These are phyloP conservation scores for Galleria mellonella DNA, from an alignment of 1,140 invertebrate species.

Conservation along the genomic window DNA sequence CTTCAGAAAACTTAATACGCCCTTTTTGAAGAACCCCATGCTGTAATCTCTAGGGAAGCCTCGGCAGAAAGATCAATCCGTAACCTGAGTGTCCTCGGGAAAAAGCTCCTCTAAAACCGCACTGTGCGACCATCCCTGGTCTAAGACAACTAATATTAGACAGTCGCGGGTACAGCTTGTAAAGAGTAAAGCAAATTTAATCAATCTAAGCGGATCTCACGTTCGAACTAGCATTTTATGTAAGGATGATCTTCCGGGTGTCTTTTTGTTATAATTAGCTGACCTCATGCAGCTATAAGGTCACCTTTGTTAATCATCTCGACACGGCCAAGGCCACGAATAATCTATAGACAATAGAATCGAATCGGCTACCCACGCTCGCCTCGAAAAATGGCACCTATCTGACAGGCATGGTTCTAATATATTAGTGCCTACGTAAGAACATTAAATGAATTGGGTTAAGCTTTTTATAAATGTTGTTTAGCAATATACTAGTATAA, in stretches of 20 bases:
- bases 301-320: slow-evolving; percentile 33
- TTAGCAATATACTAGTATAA: not conserved
- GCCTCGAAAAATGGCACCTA: not conserved
- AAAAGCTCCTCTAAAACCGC: no score
- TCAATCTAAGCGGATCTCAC: slow-evolving; percentile 24
- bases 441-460: slow-evolving; percentile 4
- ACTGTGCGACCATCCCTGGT: no score
- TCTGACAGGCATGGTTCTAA: not conserved
- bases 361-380: slow-evolving; percentile 6
- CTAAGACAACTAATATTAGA: no score
- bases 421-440: not conserved
- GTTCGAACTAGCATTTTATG: slow-evolving; percentile 23
- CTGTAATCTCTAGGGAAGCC: no score
- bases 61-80: no score
- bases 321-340: slow-evolving; percentile 19
- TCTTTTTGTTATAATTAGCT: slow-evolving; percentile 39
- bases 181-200: no score
- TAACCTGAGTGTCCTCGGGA: no score
- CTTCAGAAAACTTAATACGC: no score
- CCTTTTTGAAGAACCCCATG: no score
- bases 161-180: no score
- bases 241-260: slow-evolving; percentile 33
- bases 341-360: slow-evolving; percentile 12
- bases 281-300: slow-evolving; percentile 37
- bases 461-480: not conserved